These are phyloP conservation scores for Frankliniella fusca DNA, from an alignment of 2,888 invertebrate genomes.

Conservation along the genomic window DNA sequence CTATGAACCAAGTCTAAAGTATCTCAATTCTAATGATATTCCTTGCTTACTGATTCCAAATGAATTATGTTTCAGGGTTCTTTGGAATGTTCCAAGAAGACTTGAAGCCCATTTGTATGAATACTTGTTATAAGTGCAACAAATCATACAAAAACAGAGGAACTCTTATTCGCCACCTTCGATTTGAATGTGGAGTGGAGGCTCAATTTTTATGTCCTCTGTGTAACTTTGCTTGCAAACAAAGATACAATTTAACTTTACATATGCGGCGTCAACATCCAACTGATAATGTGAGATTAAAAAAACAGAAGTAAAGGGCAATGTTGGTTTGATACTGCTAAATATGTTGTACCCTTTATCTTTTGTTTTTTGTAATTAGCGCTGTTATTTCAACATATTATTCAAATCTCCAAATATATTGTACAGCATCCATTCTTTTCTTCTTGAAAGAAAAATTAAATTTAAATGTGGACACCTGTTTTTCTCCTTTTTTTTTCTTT, in stretches of 20 bases:
- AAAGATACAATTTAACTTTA: conserved; percentile 30
- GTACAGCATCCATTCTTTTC: no score
- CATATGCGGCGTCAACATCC: conserved; percentile 27
- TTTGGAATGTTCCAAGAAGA: conserved; percentile 32
- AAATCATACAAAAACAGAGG: conserved; percentile 16
- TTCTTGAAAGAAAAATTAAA: no score
- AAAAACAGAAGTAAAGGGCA: neutral
- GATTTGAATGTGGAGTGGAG: conserved; percentile 34
- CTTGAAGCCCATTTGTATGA: conserved; percentile 33
- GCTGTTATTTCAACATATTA: neutral
- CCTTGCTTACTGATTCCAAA: neutral
- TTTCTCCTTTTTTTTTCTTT: no score
- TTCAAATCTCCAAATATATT: neutral
- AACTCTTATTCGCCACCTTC: conserved; percentile 30
- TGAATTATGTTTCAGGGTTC: neutral
- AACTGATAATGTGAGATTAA: neutral
- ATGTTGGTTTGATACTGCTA: no score
- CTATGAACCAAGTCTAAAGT: no score
- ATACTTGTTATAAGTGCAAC: conserved; percentile 24
- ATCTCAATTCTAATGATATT: neutral
- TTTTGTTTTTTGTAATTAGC: no score
- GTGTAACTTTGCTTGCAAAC: conserved; percentile 33
- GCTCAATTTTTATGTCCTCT: conserved; percentile 31
- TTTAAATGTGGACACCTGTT: neutral
- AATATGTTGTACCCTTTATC: no score